Evolutionary conservation across 2,113 vertebrate species (phyloP).

Genomic region (Macroglossus sobrinus): DNA sequence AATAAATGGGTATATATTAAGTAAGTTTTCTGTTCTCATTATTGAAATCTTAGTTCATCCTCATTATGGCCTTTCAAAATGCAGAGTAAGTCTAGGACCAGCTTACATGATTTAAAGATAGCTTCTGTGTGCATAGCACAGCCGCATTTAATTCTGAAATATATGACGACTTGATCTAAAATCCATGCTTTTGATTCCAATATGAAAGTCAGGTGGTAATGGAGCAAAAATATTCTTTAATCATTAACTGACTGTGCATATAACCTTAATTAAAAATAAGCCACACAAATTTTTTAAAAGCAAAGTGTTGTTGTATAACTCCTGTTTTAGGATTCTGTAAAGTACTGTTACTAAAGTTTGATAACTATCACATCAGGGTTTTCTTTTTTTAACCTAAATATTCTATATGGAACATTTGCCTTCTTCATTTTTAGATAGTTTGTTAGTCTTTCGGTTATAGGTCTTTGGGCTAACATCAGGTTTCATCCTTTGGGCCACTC

Average conservation of each 20-base stretch:
- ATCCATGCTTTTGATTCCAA: not conserved
- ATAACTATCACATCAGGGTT: not conserved
- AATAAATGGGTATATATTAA: slow-evolving; percentile 9
- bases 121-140: not conserved
- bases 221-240: slow-evolving; percentile 4
- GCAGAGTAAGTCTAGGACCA: not conserved
- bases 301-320: not conserved
- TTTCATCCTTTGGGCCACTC: not conserved
- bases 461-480: not conserved
- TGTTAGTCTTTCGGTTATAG: not conserved
- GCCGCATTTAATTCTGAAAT: not conserved
- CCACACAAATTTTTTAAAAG: slow-evolving; percentile 22
- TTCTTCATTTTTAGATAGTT: slow-evolving; percentile 18
- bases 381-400: slow-evolving; percentile 14
- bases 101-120: not conserved
- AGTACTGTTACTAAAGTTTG: not conserved
- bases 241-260: not conserved
- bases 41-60: not conserved
- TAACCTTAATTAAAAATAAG: slow-evolving; percentile 21
- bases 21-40: slow-evolving; percentile 6
- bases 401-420: not conserved
- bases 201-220: not conserved
- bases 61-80: not conserved
- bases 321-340: not conserved
- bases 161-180: not conserved